phyloP scores from a whole-genome alignment of 2,113 vertebrate species.

The Pimephales promelas region DNA sequence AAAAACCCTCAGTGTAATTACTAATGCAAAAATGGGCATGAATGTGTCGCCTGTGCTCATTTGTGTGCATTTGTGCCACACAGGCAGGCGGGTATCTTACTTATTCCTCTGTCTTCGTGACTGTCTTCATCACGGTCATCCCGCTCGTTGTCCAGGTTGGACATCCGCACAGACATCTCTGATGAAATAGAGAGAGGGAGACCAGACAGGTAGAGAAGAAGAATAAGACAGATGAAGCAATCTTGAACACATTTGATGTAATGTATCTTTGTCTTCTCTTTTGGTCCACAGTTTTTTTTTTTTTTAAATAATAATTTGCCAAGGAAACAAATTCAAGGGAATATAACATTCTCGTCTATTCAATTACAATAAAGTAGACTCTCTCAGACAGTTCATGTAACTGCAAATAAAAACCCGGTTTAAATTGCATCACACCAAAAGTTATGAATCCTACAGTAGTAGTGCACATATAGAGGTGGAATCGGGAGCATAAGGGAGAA shows the following conservation, averaged over 20 bases:
- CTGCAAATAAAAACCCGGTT: not conserved
- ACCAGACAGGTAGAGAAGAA: not conserved
- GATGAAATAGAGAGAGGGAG: conserved; percentile 24
- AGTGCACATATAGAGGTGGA: not conserved
- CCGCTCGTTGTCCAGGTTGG: conserved; percentile 95
- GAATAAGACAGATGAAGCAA: not conserved
- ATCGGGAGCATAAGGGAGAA: not conserved
- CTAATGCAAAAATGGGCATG: not conserved
- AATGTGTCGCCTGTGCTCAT: not conserved
- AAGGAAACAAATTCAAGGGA: not conserved
- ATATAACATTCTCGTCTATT: not conserved
- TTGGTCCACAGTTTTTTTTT: conserved; percentile 1
- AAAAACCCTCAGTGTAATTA: not conserved
- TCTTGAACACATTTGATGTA: not conserved
- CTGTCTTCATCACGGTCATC: conserved; percentile 96
- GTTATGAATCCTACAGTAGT: not conserved
- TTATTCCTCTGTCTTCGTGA: conserved; percentile 96
- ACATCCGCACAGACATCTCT: conserved; percentile 99
- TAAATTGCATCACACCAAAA: not conserved
- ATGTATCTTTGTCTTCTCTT: not conserved
- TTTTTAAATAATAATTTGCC: no score
- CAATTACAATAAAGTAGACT: not conserved
- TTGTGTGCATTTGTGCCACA: not conserved
- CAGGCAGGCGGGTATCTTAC: conserved; percentile 71
- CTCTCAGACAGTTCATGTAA: conserved; percentile 8